A percentile compares a stretch with the other conserved stretches of the same genome.
Conservation (phyloP, 2,888 invertebrate species). For the Podotricha telesiphe region DNA sequence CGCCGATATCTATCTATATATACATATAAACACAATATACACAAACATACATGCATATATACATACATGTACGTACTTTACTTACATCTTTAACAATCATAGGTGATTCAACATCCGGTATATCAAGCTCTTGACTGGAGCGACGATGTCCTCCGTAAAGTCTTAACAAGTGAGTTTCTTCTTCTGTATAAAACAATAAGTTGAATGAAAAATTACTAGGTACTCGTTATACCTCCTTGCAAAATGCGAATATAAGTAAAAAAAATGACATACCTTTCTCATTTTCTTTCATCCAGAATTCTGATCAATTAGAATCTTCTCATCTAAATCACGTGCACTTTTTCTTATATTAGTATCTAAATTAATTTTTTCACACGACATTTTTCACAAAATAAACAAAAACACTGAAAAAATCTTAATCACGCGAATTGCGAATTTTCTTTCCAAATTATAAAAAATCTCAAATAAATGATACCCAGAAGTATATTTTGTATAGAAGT, state of each 20-base stretch:
- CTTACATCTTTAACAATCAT: constrained; percentile 8
- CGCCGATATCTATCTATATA: too few relatives aligned
- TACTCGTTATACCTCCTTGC: too few relatives aligned
- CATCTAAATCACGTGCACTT: not conserved
- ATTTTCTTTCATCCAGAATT: not conserved
- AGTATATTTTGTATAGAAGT: too few relatives aligned
- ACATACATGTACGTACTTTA: too few relatives aligned
- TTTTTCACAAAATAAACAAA: not conserved
- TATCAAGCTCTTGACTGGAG: not conserved
- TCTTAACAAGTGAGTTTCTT: constrained; percentile 15
- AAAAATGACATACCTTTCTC: not conserved
- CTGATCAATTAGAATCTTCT: constrained; percentile 1
- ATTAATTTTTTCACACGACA: not conserved
- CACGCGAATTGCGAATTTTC: too few relatives aligned
- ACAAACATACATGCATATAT: too few relatives aligned
- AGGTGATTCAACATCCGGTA: constrained; percentile 5
- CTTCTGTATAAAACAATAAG: constrained; percentile 21
- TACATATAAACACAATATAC: too few relatives aligned
- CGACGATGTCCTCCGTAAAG: not conserved
- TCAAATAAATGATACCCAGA: too few relatives aligned
- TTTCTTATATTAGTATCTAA: not conserved
- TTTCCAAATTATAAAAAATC: too few relatives aligned
- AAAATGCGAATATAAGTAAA: not conserved
- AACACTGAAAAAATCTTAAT: not conserved
- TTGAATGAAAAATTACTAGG: too few relatives aligned